Evolutionary conservation across 2,888 invertebrate genomes (phyloP).

Genomic region (Netelia fuscicornis): DNA sequence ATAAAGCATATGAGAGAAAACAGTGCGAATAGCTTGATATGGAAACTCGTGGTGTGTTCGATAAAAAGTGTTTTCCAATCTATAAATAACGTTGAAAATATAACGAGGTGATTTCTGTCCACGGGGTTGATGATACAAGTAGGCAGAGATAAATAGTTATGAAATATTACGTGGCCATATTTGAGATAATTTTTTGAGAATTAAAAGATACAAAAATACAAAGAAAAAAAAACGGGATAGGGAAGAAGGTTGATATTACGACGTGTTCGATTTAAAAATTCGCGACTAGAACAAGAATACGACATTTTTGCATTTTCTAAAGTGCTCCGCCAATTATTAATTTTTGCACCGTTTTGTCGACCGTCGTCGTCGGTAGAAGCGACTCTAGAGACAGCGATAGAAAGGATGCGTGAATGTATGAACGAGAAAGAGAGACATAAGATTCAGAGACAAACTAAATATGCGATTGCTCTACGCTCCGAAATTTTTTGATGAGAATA

Average conservation of each 20-base stretch:
- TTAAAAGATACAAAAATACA: neutral
- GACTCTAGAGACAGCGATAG: slow-evolving; percentile 15
- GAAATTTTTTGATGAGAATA: slow-evolving; percentile 29
- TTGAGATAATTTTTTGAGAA: slow-evolving; percentile 29
- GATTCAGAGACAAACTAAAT: neutral
- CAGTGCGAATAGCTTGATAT: slow-evolving; percentile 32
- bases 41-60: slow-evolving; percentile 25
- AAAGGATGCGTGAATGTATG: slow-evolving; percentile 10
- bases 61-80: slow-evolving; percentile 5
- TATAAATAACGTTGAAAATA: slow-evolving; percentile 19
- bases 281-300: slow-evolving; percentile 38
- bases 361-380: slow-evolving; percentile 22
- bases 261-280: slow-evolving; percentile 56
- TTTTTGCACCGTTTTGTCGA: slow-evolving; percentile 54
- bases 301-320: slow-evolving; percentile 56
- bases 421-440: slow-evolving; percentile 36
- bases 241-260: slow-evolving; percentile 39
- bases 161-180: slow-evolving; percentile 57
- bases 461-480: slow-evolving; percentile 13
- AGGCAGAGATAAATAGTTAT: slow-evolving; percentile 18
- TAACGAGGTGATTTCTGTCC: slow-evolving; percentile 13
- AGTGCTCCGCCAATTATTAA: slow-evolving; percentile 40
- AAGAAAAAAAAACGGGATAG: neutral
- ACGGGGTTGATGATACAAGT: neutral
- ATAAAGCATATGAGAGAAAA: slow-evolving; percentile 32